Evolutionary conservation across 2,113 vertebrate species (phyloP), one percentile per base, ranked within the genome.

Genomic region (Pollimyrus isidori): DNA sequence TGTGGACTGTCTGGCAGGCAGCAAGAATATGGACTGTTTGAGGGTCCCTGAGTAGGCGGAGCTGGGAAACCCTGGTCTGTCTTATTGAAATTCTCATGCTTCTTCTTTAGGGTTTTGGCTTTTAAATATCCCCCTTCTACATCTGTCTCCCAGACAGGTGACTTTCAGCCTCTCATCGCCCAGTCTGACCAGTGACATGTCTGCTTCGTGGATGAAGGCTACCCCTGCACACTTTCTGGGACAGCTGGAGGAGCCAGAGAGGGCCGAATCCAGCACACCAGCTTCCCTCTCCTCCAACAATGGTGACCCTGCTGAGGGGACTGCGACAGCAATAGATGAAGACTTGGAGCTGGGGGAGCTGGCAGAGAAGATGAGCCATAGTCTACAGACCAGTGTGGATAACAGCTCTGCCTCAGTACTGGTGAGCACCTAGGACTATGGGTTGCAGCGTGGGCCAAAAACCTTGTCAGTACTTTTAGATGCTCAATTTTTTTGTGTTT

Each of bases 371-470:
- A 90, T 94, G 92, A 94, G 92, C 50, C 89, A 88, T n/a, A 93
- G 92, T 62, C 93, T 96, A 84, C 92, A 94, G 0, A 88, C 92
- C 1, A 92, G 94, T 48, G 62, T 94, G 89, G 95, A 94, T 88
- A 91, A 91, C 88, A 94, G 92, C 83, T 87, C 49, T n/a, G 26
- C 50, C 13, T 87, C 50, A 35, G 49, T 21, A 39, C 49, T n/a
- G 49, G 85, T 87, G 21, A 87, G 10, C 26, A 17, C 49, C 53
- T 17, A 0, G 48, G 26, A n/a, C 50, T 53, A 26, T 39, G n/a
- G 85, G 42, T 84, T 2, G 42, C 45, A n/a, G 39, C n/a, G 45
- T n/a, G 45, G 39, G 3, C 21, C 82, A 85, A 92, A 76, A 80
- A 80, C 30, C 35, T 4, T 73, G 26, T 73, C 65, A 73, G 9